Base-by-base conservation (phyloP, 2,797 vertebrate species). In the Phoebastria nigripes region DNA sequence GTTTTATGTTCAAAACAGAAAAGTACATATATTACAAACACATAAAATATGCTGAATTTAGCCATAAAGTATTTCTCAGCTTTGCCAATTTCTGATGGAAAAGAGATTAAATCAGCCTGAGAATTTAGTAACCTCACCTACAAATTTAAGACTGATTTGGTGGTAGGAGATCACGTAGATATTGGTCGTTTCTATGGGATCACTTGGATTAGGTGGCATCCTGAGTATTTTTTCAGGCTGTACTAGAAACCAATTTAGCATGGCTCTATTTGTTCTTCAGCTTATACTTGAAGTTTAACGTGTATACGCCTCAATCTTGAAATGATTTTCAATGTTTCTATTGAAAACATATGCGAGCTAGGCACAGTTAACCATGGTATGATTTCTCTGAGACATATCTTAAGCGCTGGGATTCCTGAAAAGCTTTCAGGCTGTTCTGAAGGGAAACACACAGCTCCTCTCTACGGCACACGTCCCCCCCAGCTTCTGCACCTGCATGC, bases 301-400 rank as follows among this genome's bases (percentile, higher is more conserved):
- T 47, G 33, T 56, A 58, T 20, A 47, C 0, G 33, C 79, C 69
- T 92, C 91, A 62, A 46, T 91, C 82, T 80, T 73, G 70, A 84
- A 90, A 85, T 1, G 16, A 84, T 89, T 96, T 88, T 55, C 86
- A 89, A 39, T 41, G 42, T 63, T 95, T 92, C 89, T 77, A 71
- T 91, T 92, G 84, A 80, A 96, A 96, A 91, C 52, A 82, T 13
- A 22, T 3, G 15, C 0, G 4, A 94, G 29, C 3, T 6, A 79
- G 71, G 81, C 92, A 94, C 39, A 63, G 55, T 51, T 3, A 67
- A 49, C 63, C 1, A 0, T 18, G 8, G 63, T 59, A 49, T 33
- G 63, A 66, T 73, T 93, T 89, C 76, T 70, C 78, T 63, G 78
- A 82, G 89, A 52, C 6, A 1, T 8, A 26, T 63, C 55, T 79